Base-by-base conservation (phyloP, 2,797 vertebrate genomes). In the Pempheris klunzingeri region DNA sequence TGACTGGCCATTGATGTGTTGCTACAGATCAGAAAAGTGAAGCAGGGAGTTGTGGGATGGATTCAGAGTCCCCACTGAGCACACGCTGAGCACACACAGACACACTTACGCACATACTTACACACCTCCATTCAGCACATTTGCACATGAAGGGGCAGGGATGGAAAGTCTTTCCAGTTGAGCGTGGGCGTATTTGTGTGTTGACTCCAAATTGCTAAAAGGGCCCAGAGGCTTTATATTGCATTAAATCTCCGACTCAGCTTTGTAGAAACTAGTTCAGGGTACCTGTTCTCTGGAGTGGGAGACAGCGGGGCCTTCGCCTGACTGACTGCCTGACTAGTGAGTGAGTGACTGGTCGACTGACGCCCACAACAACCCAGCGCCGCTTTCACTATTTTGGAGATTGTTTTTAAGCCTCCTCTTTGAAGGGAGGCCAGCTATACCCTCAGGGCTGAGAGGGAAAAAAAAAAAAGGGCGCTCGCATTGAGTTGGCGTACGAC, bases 151-250 rank as follows among this genome's bases (percentile, higher is more conserved):
- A 94, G 93, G 89, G 78, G 80, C 76, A 82, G 84, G 67, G 82
- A 87, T 86, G 85, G 86, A 82, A 92, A 91, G 86, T 83, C 87
- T 93, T 88, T 87, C 82, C 85, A 89, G 90, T 84, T 77, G 82
- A 73, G 83, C 55, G 92, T 92, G 78, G 91, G 91, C 26, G 87
- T 91, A 81, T 94, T 93, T 92, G 88, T 91, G 85, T 92, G 89
- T 93, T 90, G 90, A 92, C 90, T 93, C 87, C 85, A 92, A 92
- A 92, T 91, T 92, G 86, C 89, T 92, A 87, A 92, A 93, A 91
- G 82, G 89, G 83, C 90, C 92, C 92, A 87, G 83, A 92, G 92
- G 92, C 88, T 87, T 90, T 90, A 69, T 83, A 85, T 88, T 87
- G 87, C 89, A 88, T 92, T 89, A 91, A 91, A 92, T 87, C 83